Conservation (phyloP, 1,140 invertebrate species). For the Drosophila hydei region DNA sequence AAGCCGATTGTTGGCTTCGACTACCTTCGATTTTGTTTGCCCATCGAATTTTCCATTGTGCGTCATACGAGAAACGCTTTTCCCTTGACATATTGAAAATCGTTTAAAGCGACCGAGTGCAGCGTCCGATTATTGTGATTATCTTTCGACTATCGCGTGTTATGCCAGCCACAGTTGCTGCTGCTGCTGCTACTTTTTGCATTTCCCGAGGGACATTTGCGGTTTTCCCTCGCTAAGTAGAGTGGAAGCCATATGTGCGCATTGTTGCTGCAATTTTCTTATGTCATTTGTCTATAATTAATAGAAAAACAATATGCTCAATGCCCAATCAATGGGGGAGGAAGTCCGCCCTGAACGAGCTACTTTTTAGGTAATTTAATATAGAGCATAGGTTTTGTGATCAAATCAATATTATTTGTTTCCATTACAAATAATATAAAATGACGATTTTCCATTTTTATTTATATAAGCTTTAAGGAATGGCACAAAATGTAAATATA, state of each 20-base stretch:
- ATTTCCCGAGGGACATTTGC: slow-evolving; percentile 69
- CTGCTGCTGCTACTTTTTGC: slow-evolving; percentile 18
- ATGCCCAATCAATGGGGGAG: slow-evolving; percentile 41
- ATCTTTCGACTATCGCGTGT: slow-evolving; percentile 67
- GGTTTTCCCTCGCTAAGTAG: slow-evolving; percentile 27
- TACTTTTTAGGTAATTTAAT: neutral
- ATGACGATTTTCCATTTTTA: no score
- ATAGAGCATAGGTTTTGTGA: neutral
- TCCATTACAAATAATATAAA: no score
- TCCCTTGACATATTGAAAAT: slow-evolving; percentile 72
- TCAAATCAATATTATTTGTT: no score
- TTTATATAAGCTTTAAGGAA: no score
- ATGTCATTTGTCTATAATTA: slow-evolving; percentile 61
- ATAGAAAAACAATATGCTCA: slow-evolving; percentile 80
- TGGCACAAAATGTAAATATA: no score
- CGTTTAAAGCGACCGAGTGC: slow-evolving; percentile 72
- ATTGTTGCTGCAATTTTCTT: slow-evolving; percentile 58
- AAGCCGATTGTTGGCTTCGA: slow-evolving; percentile 61
- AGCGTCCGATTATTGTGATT: slow-evolving; percentile 79
- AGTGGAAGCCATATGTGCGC: slow-evolving; percentile 71
- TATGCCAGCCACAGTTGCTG: slow-evolving; percentile 23
- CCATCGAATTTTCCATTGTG: slow-evolving; percentile 68
- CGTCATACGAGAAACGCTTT: slow-evolving; percentile 52
- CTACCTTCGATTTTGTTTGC: slow-evolving; percentile 43
- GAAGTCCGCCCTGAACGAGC: slow-evolving; percentile 15